These are phyloP conservation scores for Promerops cafer DNA, from an alignment of 2,113 vertebrate genomes.

Conservation along the genomic window DNA sequence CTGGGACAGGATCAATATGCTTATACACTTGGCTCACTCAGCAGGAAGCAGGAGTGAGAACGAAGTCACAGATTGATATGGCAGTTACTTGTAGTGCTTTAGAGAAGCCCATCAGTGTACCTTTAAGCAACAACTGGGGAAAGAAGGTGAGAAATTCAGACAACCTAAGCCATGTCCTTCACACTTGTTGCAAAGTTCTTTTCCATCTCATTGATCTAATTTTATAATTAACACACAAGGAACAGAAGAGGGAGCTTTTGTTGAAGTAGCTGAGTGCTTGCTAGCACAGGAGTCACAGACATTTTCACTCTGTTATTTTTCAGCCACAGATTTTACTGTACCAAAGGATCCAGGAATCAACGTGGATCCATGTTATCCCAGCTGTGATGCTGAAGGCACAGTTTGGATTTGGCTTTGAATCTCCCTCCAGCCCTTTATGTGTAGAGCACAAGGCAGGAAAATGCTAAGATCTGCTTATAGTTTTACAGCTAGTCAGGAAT, in stretches of 20 bases:
- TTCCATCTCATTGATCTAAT: neutral
- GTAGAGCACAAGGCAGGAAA: neutral
- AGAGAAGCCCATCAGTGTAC: neutral
- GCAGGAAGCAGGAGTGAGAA: neutral
- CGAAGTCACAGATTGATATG: neutral
- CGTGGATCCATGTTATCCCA: neutral
- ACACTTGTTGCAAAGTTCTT: neutral
- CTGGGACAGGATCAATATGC: accelerated
- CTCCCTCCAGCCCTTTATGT: neutral
- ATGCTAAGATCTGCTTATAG: neutral
- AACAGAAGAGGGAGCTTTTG: neutral
- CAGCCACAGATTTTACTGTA: neutral
- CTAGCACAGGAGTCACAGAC: neutral
- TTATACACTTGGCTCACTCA: neutral
- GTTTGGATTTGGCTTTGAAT: neutral
- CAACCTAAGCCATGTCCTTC: neutral
- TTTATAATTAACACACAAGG: neutral
- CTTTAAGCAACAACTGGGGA: neutral
- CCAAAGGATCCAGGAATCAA: neutral
- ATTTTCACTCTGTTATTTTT: neutral
- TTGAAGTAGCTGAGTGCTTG: neutral
- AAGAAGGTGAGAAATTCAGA: neutral
- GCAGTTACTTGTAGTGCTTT: neutral
- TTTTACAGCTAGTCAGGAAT: neutral
- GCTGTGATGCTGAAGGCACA: neutral